A percentile compares a stretch with the other conserved stretches of the same genome.
phyloP scores from a whole-genome alignment of 2,888 invertebrate genomes.

The Platycheirus rosarum region DNA sequence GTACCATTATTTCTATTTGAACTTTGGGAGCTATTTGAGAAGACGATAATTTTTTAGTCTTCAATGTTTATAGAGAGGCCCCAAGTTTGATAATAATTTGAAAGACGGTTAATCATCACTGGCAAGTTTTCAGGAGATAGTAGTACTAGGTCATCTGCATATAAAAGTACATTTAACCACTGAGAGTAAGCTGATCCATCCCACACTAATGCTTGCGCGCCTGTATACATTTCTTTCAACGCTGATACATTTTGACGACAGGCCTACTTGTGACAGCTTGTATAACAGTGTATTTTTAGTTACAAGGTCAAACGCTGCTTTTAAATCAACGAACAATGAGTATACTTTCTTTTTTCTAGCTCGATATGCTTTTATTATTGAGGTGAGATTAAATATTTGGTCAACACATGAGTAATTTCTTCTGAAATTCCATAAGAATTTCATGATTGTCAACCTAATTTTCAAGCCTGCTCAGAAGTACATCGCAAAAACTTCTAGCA shows the following conservation, averaged over 20 bases:
- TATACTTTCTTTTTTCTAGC: no score
- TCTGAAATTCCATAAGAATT: not conserved
- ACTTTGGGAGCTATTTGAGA: not conserved
- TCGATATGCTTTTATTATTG: no score
- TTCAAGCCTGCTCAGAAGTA: slow-evolving; percentile 1
- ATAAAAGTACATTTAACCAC: not conserved
- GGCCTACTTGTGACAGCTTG: no score
- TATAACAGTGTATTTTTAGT: no score
- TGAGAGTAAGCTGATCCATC: not conserved
- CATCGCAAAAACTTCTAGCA: not conserved
- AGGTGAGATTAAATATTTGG: no score
- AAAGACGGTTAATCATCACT: not conserved
- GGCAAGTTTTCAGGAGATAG: not conserved
- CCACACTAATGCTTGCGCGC: no score
- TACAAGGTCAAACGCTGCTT: no score
- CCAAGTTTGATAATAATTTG: not conserved
- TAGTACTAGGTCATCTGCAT: not conserved
- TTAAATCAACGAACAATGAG: no score
- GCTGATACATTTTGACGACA: no score
- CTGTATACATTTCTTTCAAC: no score
- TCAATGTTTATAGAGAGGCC: not conserved
- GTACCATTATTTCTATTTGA: not conserved
- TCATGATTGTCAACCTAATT: not conserved
- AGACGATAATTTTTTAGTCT: not conserved
- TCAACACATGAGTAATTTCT: no score